These are phyloP conservation scores for Halcyon leucocephala DNA, from an alignment of 2,797 vertebrate genomes.

Conservation along the genomic window DNA sequence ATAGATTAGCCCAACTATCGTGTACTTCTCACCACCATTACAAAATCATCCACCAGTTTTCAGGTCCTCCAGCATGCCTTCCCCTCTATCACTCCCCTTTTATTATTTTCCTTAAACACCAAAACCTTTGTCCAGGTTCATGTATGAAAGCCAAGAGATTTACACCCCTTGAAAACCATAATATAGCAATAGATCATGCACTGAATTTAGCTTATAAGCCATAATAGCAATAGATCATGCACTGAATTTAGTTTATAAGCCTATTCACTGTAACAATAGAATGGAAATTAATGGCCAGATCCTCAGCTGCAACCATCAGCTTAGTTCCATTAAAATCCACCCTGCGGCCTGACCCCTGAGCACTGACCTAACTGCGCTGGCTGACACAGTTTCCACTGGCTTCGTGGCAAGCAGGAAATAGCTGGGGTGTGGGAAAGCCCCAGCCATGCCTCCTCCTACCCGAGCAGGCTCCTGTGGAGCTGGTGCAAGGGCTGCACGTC, in stretches of 20 bases:
- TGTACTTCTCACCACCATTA: background rate
- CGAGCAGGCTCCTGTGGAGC: accelerated
- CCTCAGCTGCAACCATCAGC: slow-evolving; percentile 50
- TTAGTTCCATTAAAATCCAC: slow-evolving; percentile 54
- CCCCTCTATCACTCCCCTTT: too few species aligned
- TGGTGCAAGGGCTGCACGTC: accelerated
- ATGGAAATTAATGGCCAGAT: slow-evolving; percentile 46
- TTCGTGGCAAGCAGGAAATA: background rate
- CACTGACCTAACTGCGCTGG: background rate
- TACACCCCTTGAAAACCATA: background rate
- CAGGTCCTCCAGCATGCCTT: background rate
- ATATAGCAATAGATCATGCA: background rate
- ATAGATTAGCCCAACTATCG: background rate
- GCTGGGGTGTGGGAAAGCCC: slow-evolving; percentile 24
- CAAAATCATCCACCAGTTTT: background rate
- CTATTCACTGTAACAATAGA: slow-evolving; percentile 12
- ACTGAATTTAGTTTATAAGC: slow-evolving; percentile 33
- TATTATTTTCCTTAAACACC: background rate
- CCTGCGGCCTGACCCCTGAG: slow-evolving; percentile 23
- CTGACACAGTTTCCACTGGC: slow-evolving; percentile 40
- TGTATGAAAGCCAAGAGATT: background rate
- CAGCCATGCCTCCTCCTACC: background rate
- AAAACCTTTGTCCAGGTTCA: background rate
- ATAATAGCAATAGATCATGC: background rate
- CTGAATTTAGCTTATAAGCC: slow-evolving; percentile 35